Evolutionary conservation across 2,797 vertebrate genomes (phyloP).

Genomic region (Liasis olivaceus): DNA sequence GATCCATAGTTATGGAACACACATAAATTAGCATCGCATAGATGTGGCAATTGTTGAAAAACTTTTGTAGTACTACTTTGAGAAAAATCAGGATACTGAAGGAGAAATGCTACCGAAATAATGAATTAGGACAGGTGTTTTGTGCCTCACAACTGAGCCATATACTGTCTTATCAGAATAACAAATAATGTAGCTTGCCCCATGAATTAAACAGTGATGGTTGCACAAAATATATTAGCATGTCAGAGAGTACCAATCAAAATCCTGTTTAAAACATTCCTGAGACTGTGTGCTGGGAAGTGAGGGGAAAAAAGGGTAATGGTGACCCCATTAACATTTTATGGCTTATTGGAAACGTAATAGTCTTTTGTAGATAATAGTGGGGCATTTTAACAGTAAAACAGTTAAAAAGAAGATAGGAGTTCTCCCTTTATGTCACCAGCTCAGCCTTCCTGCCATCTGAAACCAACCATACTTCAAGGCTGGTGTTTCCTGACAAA

Average conservation of each 20-base stretch:
- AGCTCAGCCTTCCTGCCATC: background rate
- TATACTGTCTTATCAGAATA: background rate
- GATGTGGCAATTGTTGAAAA: background rate
- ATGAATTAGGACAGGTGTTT: background rate
- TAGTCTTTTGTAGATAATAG: background rate
- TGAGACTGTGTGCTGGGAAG: background rate
- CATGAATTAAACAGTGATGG: background rate
- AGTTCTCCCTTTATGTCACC: background rate
- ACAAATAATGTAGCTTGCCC: background rate
- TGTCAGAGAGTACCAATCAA: background rate
- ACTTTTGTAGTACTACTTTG: background rate
- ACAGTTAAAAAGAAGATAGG: background rate
- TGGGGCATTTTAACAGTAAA: background rate
- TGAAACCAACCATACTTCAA: background rate
- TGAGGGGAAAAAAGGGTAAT: background rate
- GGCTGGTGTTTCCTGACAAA: fast-evolving
- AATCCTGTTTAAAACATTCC: background rate
- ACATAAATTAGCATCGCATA: background rate
- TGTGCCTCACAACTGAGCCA: background rate
- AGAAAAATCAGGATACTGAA: background rate
- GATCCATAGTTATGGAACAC: too few species aligned
- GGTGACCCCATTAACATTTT: background rate
- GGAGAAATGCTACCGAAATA: background rate
- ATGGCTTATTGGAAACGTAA: background rate
- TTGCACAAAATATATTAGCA: background rate